Evolutionary conservation across 1,140 invertebrate species (phyloP).

Genomic region (Drosophila lowei): DNA sequence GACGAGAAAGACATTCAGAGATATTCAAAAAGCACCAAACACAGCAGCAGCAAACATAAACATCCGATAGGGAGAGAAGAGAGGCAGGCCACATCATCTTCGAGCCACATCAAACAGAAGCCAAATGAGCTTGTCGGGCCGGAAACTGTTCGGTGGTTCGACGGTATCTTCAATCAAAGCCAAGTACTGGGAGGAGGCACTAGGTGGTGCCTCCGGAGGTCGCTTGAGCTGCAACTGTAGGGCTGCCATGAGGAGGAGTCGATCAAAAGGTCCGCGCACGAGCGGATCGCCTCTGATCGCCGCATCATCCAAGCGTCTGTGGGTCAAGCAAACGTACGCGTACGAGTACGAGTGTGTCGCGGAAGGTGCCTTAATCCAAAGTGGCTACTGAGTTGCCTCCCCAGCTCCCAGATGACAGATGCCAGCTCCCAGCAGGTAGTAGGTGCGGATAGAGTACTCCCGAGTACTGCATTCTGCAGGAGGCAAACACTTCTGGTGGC

Average conservation of each 20-base stretch:
- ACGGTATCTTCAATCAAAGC: conserved; percentile 65
- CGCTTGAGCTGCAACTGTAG: conserved; percentile 75
- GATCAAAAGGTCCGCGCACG: conserved; percentile 69
- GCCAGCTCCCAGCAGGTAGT: conserved; percentile 17
- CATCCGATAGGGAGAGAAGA: conserved; percentile 56
- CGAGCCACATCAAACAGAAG: conserved; percentile 70
- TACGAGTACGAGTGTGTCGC: conserved; percentile 8
- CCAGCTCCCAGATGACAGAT: no score
- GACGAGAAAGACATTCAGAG: conserved; percentile 16
- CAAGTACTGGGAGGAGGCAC: conserved; percentile 4
- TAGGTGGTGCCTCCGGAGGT: conserved; percentile 11
- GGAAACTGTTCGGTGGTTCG: conserved; percentile 41
- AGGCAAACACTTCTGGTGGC: conserved; percentile 62
- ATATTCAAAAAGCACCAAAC: conserved; percentile 62
- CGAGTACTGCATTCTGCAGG: conserved; percentile 40
- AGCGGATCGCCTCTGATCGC: conserved; percentile 31
- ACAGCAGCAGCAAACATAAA: conserved; percentile 58
- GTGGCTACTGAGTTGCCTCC: conserved; percentile 76
- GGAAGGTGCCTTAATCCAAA: conserved; percentile 67
- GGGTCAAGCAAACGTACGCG: conserved; percentile 72
- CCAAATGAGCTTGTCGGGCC: conserved; percentile 76
- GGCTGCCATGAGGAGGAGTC: conserved; percentile 35
- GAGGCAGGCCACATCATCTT: conserved; percentile 7
- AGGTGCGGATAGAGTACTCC: neutral
- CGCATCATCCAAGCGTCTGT: conserved; percentile 35